phyloP scores from a whole-genome alignment of 1,140 invertebrate species.

The Zelostemma sp. region DNA sequence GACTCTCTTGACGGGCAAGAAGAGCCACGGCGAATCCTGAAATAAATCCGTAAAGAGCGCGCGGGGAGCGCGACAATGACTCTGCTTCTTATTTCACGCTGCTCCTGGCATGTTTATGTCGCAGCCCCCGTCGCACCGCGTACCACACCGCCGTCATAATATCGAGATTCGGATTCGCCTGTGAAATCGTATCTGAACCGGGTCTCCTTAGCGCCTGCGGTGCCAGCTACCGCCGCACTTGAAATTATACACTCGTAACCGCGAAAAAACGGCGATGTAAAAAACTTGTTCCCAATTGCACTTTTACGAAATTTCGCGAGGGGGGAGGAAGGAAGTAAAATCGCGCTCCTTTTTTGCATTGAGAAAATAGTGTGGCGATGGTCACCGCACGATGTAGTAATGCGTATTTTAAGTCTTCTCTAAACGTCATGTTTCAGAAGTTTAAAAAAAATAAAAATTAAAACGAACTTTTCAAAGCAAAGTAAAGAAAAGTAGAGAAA shows the following conservation, averaged over 20 bases:
- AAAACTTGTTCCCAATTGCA: too few species aligned
- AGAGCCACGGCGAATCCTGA: constrained; percentile 52
- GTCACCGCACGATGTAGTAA: too few species aligned
- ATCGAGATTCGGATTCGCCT: constrained; percentile 41
- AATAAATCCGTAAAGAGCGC: constrained; percentile 51
- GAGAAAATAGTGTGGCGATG: too few species aligned
- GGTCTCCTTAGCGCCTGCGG: neutral
- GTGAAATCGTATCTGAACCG: constrained; percentile 20
- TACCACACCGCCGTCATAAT: constrained; percentile 40
- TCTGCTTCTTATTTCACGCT: constrained; percentile 43
- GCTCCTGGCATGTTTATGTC: constrained; percentile 40
- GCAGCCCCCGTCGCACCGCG: neutral
- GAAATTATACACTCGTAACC: constrained; percentile 37
- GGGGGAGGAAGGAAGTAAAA: too few species aligned
- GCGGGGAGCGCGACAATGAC: constrained; percentile 36
- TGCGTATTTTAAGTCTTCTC: too few species aligned
- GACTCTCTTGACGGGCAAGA: constrained; percentile 33
- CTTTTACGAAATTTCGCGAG: too few species aligned
- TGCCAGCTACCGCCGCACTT: neutral
- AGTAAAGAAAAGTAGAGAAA: too few species aligned
- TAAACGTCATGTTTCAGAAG: too few species aligned
- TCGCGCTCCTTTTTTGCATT: too few species aligned
- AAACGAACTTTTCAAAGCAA: too few species aligned
- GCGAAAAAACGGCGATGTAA: too few species aligned
- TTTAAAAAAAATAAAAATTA: too few species aligned